These are phyloP conservation scores for Drosophila orena DNA, from an alignment of 1,140 invertebrate genomes.

Conservation along the genomic window DNA sequence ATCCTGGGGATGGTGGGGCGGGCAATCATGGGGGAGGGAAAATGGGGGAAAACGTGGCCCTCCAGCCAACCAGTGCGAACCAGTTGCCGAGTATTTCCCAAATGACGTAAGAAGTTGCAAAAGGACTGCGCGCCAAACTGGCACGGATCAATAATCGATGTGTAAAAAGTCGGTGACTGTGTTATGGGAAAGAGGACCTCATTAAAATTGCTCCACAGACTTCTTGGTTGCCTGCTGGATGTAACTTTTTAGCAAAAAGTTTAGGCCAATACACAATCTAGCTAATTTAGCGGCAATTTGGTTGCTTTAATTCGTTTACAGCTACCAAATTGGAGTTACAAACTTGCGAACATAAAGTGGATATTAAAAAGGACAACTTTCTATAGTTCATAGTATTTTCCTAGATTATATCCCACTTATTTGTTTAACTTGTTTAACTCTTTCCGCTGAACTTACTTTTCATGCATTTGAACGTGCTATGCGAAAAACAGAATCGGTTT, in stretches of 20 bases:
- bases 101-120: slow-evolving; percentile 60
- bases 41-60: slow-evolving; percentile 2
- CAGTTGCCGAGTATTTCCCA: slow-evolving; percentile 52
- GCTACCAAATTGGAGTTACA: background rate
- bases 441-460: no score
- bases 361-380: no score
- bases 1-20: slow-evolving; percentile 38
- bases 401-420: no score
- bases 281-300: slow-evolving; percentile 3
- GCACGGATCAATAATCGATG: slow-evolving; percentile 55
- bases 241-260: background rate
- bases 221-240: background rate
- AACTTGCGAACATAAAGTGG: background rate
- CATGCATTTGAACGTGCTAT: background rate
- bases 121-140: slow-evolving; percentile 56
- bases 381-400: no score
- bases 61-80: slow-evolving; percentile 25
- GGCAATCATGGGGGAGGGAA: background rate
- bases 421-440: background rate
- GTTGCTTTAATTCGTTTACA: background rate
- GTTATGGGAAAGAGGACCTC: slow-evolving; percentile 18
- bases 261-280: background rate
- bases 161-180: slow-evolving; percentile 48
- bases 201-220: slow-evolving; percentile 19
- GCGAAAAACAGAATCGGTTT: background rate